Conservation (phyloP, 2,888 invertebrate species). For the Melieria omissa region DNA sequence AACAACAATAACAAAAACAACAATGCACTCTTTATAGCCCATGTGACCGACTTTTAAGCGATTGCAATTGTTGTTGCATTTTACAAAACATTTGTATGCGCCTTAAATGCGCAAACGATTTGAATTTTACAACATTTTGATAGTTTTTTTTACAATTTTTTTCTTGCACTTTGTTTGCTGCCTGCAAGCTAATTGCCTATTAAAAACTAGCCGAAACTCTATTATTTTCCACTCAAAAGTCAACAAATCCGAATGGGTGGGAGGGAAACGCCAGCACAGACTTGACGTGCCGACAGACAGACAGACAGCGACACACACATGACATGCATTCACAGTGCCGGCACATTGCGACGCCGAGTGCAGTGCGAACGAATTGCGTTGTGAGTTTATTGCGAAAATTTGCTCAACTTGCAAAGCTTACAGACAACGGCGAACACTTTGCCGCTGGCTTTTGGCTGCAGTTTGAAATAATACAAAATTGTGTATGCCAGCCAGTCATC, state of each 20-base stretch:
- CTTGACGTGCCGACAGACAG: not conserved
- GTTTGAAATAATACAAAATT: too few species aligned
- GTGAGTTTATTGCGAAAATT: too few species aligned
- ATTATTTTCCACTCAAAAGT: conserved; percentile 30
- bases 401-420: too few species aligned
- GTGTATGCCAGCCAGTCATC: too few species aligned
- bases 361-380: too few species aligned
- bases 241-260: conserved; percentile 21
- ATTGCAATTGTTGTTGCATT: conserved; percentile 17
- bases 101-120: too few species aligned
- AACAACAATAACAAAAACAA: not conserved
- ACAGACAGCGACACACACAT: too few species aligned
- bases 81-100: conserved; percentile 4
- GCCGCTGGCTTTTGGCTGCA: too few species aligned
- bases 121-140: too few species aligned
- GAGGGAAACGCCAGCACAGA: not conserved
- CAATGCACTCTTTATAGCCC: conserved; percentile 24
- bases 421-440: too few species aligned
- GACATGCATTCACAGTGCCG: too few species aligned
- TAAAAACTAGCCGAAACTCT: conserved; percentile 30
- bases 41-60: conserved; percentile 36
- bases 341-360: too few species aligned
- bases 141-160: conserved; percentile 17
- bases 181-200: conserved; percentile 34
- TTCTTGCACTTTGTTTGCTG: conserved; percentile 15